Evolutionary conservation across 2,113 vertebrate genomes (phyloP).

Genomic region (Hydropotes inermis): DNA sequence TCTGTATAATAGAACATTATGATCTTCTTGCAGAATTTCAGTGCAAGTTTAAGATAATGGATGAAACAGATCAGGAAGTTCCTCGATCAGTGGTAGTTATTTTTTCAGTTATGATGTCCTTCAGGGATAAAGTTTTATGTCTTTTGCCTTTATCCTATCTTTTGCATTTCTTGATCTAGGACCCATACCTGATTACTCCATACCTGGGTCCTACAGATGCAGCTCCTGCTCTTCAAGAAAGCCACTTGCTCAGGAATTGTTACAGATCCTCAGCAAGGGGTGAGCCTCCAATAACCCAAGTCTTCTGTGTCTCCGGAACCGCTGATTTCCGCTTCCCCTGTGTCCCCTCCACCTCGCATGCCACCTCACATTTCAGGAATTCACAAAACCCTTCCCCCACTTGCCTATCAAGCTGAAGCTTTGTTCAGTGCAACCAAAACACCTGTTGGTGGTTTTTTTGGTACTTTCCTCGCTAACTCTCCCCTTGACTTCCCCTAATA

Average conservation of each 20-base stretch:
- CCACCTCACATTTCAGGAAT: conserved; percentile 14
- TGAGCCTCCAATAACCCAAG: conserved; percentile 8
- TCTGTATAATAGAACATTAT: neutral
- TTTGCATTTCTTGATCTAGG: neutral
- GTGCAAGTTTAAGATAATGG: neutral
- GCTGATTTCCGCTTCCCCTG: conserved; percentile 13
- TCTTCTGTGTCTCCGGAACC: conserved; percentile 13
- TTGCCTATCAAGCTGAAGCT: neutral
- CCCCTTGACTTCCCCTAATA: neutral
- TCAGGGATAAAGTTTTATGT: neutral
- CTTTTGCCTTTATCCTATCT: neutral
- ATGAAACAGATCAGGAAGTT: neutral
- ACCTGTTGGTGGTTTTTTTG: conserved; percentile 48
- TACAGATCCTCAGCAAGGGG: neutral
- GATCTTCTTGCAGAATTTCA: neutral
- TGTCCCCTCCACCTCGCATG: neutral
- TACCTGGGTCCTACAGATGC: neutral
- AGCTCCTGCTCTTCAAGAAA: neutral
- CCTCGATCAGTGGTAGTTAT: neutral
- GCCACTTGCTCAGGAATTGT: neutral
- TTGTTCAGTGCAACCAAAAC: neutral
- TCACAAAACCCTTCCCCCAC: conserved; percentile 3
- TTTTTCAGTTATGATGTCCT: neutral
- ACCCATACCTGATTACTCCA: neutral
- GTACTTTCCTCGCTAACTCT: conserved; percentile 45